These are phyloP conservation scores for Cryptops parisi DNA, from an alignment of 2,888 invertebrate genomes.

Conservation along the genomic window DNA sequence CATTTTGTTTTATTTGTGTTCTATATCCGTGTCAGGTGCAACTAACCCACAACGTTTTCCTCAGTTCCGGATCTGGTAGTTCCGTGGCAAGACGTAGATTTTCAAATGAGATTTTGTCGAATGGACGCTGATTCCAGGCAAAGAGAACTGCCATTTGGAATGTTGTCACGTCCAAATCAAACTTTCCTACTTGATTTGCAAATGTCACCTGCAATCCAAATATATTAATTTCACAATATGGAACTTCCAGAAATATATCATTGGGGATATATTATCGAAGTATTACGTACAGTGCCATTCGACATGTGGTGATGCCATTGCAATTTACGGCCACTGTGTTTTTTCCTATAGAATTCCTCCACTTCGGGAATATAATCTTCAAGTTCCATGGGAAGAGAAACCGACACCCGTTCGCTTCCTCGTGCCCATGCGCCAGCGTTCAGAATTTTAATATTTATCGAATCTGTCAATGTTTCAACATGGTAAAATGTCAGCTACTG, in stretches of 20 bases:
- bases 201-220: conserved; percentile 58
- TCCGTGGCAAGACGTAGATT: conserved; percentile 92
- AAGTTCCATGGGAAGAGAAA: conserved; percentile 88
- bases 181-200: conserved; percentile 77
- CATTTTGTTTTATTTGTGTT: not conserved
- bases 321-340: conserved; percentile 92
- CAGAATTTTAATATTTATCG: conserved; percentile 94
- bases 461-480: conserved; percentile 29
- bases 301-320: conserved; percentile 99
- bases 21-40: not conserved
- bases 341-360: conserved; percentile 94
- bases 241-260: too few relatives aligned
- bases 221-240: not conserved
- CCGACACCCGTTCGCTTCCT: conserved; percentile 84
- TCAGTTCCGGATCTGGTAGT: conserved; percentile 84
- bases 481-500: not conserved
- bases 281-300: conserved; percentile 63
- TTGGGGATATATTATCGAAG: not conserved
- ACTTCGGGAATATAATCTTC: conserved; percentile 99
- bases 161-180: conserved; percentile 96
- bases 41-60: conserved; percentile 70
- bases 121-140: conserved; percentile 94
- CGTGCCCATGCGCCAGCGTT: conserved; percentile 98
- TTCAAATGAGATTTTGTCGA: conserved; percentile 89
- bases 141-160: conserved; percentile 99